Percentiles rank a stretch among this genome's conserved stretches.
phyloP scores from a whole-genome alignment of 1,140 invertebrate species.

The Drosophila saltans region DNA sequence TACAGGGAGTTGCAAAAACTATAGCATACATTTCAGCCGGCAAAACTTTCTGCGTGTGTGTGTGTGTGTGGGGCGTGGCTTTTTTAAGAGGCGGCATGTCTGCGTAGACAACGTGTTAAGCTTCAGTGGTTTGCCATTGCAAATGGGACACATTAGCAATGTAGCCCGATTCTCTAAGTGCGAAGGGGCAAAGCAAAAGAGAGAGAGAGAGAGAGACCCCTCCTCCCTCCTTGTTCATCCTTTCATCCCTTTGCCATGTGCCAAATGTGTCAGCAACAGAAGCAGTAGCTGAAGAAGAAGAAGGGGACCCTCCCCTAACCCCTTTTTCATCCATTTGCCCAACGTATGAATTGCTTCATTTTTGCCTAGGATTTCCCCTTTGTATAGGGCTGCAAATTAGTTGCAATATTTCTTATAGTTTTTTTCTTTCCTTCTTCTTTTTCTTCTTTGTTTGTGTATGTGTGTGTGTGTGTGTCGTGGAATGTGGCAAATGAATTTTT shows the following conservation, averaged over 20 bases:
- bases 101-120: slow-evolving; percentile 81
- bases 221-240: background rate
- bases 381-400: slow-evolving; percentile 25
- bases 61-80: slow-evolving; percentile 28
- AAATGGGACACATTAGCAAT: slow-evolving; percentile 80
- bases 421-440: background rate
- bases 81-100: slow-evolving; percentile 54
- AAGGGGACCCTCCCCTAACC: background rate
- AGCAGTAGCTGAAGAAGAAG: slow-evolving; percentile 14
- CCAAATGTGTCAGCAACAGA: slow-evolving; percentile 69
- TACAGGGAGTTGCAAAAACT: slow-evolving; percentile 54
- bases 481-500: slow-evolving; percentile 39
- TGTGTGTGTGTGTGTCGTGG: slow-evolving; percentile 1
- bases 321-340: background rate
- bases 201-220: too few relatives aligned
- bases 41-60: slow-evolving; percentile 43
- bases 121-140: slow-evolving; percentile 78
- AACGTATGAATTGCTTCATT: slow-evolving; percentile 30
- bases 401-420: slow-evolving; percentile 22
- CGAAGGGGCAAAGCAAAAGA: slow-evolving; percentile 10
- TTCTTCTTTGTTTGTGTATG: background rate
- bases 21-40: slow-evolving; percentile 63
- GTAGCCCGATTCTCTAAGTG: slow-evolving; percentile 45
- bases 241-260: slow-evolving; percentile 43
- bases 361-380: background rate